Percentiles rank a stretch among this genome's conserved stretches.
Conservation (phyloP, 2,888 invertebrate species). For the Ganaspis brasiliensis region DNA sequence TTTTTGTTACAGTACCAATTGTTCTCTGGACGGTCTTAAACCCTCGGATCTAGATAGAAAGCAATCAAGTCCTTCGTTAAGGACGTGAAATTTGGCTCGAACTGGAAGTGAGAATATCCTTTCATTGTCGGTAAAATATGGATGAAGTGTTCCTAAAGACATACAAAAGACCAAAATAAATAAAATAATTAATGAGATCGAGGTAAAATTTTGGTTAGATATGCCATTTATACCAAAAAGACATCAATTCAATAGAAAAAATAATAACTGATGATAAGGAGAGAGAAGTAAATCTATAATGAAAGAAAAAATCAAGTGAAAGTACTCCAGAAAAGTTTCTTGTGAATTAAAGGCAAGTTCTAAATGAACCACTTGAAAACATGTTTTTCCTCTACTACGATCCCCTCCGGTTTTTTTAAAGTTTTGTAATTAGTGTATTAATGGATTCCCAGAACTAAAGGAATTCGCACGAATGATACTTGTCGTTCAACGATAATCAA, state of each 20-base stretch:
- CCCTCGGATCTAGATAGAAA: slow-evolving; percentile 55
- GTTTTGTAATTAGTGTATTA: background rate
- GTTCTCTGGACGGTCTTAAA: slow-evolving; percentile 80
- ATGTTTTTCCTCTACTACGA: too few relatives aligned
- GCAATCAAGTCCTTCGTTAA: background rate
- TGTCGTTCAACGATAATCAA: background rate
- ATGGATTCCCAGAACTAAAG: background rate
- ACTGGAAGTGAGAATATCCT: slow-evolving; percentile 13
- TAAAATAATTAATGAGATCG: too few relatives aligned
- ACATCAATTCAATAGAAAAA: too few relatives aligned
- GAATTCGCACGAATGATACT: background rate
- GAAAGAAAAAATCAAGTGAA: too few relatives aligned
- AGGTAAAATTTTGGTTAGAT: too few relatives aligned
- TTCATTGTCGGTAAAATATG: background rate
- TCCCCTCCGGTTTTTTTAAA: background rate
- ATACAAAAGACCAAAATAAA: background rate
- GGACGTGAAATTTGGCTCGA: background rate
- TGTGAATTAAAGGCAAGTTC: too few relatives aligned
- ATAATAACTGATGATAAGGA: too few relatives aligned
- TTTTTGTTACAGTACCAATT: slow-evolving; percentile 80
- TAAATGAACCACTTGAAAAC: too few relatives aligned
- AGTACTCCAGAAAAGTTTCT: too few relatives aligned
- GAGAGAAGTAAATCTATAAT: too few relatives aligned
- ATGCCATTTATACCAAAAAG: too few relatives aligned
- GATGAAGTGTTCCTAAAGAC: background rate